These are phyloP conservation scores for Melanotaenia maccullochi DNA, from an alignment of 2,797 vertebrate genomes.

Conservation along the genomic window DNA sequence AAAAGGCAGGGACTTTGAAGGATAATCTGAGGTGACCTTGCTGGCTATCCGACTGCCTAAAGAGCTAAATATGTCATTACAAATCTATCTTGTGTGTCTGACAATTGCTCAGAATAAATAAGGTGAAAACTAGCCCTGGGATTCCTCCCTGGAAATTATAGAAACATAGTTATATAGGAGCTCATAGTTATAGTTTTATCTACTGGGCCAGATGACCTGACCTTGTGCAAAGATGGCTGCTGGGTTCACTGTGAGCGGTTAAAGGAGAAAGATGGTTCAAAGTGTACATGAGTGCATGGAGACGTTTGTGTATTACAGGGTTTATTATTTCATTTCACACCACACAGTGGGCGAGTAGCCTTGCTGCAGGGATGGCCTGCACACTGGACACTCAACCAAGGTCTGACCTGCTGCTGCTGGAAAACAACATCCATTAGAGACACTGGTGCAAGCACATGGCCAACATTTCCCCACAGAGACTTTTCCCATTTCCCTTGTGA, in stretches of 20 bases:
- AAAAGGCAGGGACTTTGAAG: conserved; percentile 24
- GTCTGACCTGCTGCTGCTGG: conserved; percentile 48
- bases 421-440: conserved; percentile 53
- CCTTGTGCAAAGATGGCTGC: conserved; percentile 44
- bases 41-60: conserved; percentile 33
- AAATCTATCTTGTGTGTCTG: conserved; percentile 48
- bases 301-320: conserved; percentile 5
- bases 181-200: conserved; percentile 44
- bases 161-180: conserved; percentile 16
- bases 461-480: conserved; percentile 29
- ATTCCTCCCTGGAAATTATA: conserved; percentile 45
- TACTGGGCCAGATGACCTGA: conserved; percentile 40
- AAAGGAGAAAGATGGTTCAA: conserved; percentile 19
- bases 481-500: conserved; percentile 36
- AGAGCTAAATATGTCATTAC: conserved; percentile 47
- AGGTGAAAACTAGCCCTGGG: conserved; percentile 50
- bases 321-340: conserved; percentile 51
- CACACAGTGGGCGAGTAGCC: conserved; percentile 20
- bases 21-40: conserved; percentile 53
- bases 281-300: conserved; percentile 5
- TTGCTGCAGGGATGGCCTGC: conserved; percentile 50
- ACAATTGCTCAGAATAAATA: conserved; percentile 31
- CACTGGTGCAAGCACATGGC: conserved; percentile 12
- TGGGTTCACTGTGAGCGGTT: conserved; percentile 21
- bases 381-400: conserved; percentile 21